These are phyloP conservation scores for Drosophila barbarae DNA, from an alignment of 2,888 invertebrate species.

Conservation along the genomic window DNA sequence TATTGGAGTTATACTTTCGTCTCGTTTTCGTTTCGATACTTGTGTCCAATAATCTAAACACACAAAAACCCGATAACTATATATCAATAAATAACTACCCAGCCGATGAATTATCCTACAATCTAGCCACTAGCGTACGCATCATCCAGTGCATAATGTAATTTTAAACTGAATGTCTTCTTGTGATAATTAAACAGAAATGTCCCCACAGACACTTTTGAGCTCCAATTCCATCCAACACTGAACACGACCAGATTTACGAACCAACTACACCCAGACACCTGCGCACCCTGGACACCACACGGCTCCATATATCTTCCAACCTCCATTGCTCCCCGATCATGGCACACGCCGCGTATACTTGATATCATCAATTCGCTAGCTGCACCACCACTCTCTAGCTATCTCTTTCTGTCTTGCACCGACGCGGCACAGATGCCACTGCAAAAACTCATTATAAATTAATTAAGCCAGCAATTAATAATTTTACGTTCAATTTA, in stretches of 20 bases:
- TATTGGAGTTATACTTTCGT: conserved; percentile 62
- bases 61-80: conserved; percentile 22
- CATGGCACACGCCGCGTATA: conserved; percentile 47
- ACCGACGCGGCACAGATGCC: conserved; percentile 55
- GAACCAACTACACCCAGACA: conserved; percentile 12
- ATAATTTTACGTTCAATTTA: conserved; percentile 70
- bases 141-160: conserved; percentile 74
- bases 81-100: conserved; percentile 40
- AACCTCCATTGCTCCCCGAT: conserved; percentile 34
- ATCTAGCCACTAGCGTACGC: conserved; percentile 68
- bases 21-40: conserved; percentile 55
- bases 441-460: conserved; percentile 62
- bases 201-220: conserved; percentile 45
- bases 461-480: conserved; percentile 67
- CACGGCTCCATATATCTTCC: conserved; percentile 19
- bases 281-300: conserved; percentile 24
- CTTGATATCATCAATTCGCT: conserved; percentile 43
- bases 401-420: conserved; percentile 15
- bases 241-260: conserved; percentile 16
- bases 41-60: conserved; percentile 55
- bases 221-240: conserved; percentile 18
- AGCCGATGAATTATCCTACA: conserved; percentile 50
- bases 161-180: conserved; percentile 69
- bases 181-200: conserved; percentile 62
- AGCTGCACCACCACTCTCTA: conserved; percentile 26